Evolutionary conservation across 2,888 invertebrate genomes (phyloP), one percentile per base, ranked within the genome.

Genomic region (Hirtodrosophila cameraria): DNA sequence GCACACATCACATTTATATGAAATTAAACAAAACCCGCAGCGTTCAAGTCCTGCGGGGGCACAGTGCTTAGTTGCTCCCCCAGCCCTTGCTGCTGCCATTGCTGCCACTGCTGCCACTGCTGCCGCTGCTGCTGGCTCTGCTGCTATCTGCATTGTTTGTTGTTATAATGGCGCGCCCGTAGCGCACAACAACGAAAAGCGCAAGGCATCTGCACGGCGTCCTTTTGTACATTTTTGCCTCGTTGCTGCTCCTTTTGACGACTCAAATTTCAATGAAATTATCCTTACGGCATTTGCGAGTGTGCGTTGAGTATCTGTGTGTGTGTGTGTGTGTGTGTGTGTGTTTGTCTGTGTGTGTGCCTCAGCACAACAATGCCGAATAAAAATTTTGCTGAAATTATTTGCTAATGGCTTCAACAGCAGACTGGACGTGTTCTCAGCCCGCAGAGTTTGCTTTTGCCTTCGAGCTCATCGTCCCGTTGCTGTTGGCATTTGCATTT

Each of bases 231-330:
- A 58, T 77, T 69, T n/a, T 74, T 63, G 60, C 60, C 43, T 59
- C 60, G 49, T 61, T 53, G 74, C 64, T 75, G 73, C 62, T 73
- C 81, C 69, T 86, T 87, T 75, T 61, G 78, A 57, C 79, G 71
- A 86, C 86, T 87, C 88, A 87, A 85, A 87, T 87, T 87, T 88
- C 87, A 88, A 87, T 88, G 80, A 88, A 87, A 88, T 87, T 76
- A 87, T 88, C 88, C 88, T 88, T 75, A 75, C 79, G 75, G 84
- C 62, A 85, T 85, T 78, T 71, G 72, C n/a, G n/a, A n/a, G n/a
- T n/a, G n/a, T n/a, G n/a, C n/a, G n/a, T n/a, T n/a, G n/a, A n/a
- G n/a, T n/a, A n/a, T 59, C 30, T 53, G 42, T 45, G 33, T 30
- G 8, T 36, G 27, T 28, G 25, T 38, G 8, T 38, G 11, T 55